Conservation (phyloP, 2,888 invertebrate genomes). For the Diplolepis rosae region DNA sequence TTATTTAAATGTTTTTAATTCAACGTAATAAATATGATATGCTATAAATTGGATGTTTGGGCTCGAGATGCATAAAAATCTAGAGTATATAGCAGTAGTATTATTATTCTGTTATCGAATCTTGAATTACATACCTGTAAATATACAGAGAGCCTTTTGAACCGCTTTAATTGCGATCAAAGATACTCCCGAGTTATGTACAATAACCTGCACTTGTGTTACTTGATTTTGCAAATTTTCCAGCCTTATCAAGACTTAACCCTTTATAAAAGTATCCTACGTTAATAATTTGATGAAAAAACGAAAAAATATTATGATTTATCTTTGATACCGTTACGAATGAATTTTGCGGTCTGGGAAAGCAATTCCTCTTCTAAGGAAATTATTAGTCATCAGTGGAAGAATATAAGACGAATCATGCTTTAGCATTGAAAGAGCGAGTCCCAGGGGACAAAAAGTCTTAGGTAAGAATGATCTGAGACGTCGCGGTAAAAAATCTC, state of each 20-base stretch:
- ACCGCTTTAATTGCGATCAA: background rate
- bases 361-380: background rate
- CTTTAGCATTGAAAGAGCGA: constrained; percentile 2
- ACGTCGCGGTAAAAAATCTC: constrained; percentile 39
- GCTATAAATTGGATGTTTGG: too few relatives aligned
- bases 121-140: constrained; percentile 2
- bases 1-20: too few relatives aligned
- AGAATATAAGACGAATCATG: constrained; percentile 34
- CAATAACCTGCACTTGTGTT: constrained; percentile 6
- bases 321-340: background rate
- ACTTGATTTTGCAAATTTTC: constrained; percentile 2
- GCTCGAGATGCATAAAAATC: too few relatives aligned
- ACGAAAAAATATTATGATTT: background rate
- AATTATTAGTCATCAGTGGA: constrained; percentile 33
- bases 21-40: too few relatives aligned
- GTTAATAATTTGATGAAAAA: background rate
- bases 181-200: background rate
- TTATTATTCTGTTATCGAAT: constrained; percentile 10
- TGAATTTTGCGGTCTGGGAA: constrained; percentile 1
- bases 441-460: constrained; percentile 33
- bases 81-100: too few relatives aligned
- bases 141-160: background rate
- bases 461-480: constrained; percentile 34
- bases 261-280: background rate
- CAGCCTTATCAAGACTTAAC: background rate